These are phyloP conservation scores for Drosophila ustulata DNA, from an alignment of 2,888 invertebrate genomes.

Conservation along the genomic window DNA sequence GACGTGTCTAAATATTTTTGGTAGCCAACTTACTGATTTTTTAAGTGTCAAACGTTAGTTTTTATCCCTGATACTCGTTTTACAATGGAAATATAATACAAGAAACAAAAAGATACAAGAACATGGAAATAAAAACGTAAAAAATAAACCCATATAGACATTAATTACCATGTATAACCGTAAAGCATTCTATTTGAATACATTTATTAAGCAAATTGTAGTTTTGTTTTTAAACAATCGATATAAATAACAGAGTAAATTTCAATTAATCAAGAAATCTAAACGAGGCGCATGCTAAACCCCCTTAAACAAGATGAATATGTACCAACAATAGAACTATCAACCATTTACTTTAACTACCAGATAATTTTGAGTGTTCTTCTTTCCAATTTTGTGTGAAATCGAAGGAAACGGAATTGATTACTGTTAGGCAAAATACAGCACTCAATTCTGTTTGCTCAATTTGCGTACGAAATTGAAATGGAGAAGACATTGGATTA, in stretches of 20 bases:
- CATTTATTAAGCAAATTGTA: slow-evolving; percentile 60
- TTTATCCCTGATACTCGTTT: slow-evolving; percentile 63
- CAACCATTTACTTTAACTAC: slow-evolving; percentile 33
- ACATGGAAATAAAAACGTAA: slow-evolving; percentile 42
- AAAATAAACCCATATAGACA: slow-evolving; percentile 52
- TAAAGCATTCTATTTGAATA: slow-evolving; percentile 57
- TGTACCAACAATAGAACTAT: slow-evolving; percentile 30
- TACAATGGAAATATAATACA: slow-evolving; percentile 40
- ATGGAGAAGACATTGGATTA: not conserved
- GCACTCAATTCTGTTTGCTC: slow-evolving; percentile 2
- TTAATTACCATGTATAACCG: slow-evolving; percentile 65
- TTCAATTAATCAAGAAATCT: slow-evolving; percentile 34
- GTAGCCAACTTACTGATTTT: slow-evolving; percentile 44
- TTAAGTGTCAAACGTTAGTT: slow-evolving; percentile 75
- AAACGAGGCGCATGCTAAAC: slow-evolving; percentile 23
- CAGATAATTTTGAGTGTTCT: slow-evolving; percentile 5
- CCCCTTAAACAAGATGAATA: slow-evolving; percentile 15
- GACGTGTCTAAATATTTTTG: slow-evolving; percentile 82
- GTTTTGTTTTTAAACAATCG: slow-evolving; percentile 68
- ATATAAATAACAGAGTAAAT: slow-evolving; percentile 48
- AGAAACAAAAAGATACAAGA: slow-evolving; percentile 40
- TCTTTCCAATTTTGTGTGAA: not conserved
- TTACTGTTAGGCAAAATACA: not conserved
- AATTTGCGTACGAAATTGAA: not conserved
- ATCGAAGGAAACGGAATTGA: not conserved